A percentile compares a stretch with the other conserved stretches of the same genome.
Conservation (phyloP, 2,888 invertebrate species). For the Imbricaverruca yamaguchii region DNA sequence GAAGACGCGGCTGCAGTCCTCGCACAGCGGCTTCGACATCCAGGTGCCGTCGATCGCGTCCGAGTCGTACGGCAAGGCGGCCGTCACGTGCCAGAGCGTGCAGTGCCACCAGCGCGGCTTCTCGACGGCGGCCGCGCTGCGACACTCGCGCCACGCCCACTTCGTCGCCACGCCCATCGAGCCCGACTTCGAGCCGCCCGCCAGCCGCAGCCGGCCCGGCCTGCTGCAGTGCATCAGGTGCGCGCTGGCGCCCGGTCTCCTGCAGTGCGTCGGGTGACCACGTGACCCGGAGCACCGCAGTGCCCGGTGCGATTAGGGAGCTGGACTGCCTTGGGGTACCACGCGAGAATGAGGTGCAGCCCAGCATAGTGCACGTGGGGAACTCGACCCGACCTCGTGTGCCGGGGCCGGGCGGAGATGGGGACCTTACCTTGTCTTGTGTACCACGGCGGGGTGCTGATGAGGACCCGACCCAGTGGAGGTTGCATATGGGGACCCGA, state of each 20-base stretch:
- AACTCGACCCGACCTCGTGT: no score
- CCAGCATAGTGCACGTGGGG: no score
- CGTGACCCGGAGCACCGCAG: no score
- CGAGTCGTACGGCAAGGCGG: slow-evolving; percentile 22
- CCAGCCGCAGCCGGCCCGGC: background rate
- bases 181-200: background rate
- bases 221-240: slow-evolving; percentile 11
- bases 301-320: no score
- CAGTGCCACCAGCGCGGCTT: background rate
- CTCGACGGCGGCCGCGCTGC: background rate
- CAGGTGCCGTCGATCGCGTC: slow-evolving; percentile 27
- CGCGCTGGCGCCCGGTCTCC: slow-evolving; percentile 7
- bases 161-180: background rate
- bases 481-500: no score
- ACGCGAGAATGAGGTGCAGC: no score
- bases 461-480: no score
- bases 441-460: no score
- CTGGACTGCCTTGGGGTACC: no score
- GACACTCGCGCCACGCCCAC: background rate
- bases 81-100: slow-evolving; percentile 17
- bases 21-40: slow-evolving; percentile 48
- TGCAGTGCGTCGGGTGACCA: background rate
- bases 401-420: no score
- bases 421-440: no score
- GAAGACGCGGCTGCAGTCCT: slow-evolving; percentile 93